phyloP scores from a whole-genome alignment of 2,113 vertebrate species.

The Odontesthes bonariensis region DNA sequence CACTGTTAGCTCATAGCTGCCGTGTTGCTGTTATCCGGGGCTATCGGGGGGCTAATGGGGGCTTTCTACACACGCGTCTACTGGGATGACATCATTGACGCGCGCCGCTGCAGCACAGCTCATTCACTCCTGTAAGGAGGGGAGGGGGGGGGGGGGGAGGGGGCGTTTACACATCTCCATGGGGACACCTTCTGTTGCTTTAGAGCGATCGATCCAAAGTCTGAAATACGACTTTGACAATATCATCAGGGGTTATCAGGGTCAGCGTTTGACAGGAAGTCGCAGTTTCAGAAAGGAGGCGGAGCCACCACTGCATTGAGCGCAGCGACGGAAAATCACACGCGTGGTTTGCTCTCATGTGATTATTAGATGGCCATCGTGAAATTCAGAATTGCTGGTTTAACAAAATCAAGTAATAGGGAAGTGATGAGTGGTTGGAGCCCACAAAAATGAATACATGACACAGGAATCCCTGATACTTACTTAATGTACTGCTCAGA shows the following conservation, averaged over 20 bases:
- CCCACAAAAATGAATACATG: neutral
- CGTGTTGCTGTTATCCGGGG: too few relatives aligned
- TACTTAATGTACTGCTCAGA: constrained; percentile 98
- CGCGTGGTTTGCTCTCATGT: neutral
- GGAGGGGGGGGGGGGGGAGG: too few relatives aligned
- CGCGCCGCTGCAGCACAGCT: too few relatives aligned
- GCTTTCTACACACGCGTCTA: too few relatives aligned
- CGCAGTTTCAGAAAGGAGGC: neutral
- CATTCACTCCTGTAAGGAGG: too few relatives aligned
- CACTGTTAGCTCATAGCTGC: too few relatives aligned
- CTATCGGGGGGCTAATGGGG: too few relatives aligned
- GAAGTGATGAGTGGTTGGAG: neutral
- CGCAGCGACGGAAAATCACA: neutral
- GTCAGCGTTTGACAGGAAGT: neutral
- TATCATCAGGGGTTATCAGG: neutral
- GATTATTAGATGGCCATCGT: neutral
- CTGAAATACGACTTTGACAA: neutral
- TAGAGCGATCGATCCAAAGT: neutral
- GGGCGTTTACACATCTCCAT: neutral
- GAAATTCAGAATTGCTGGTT: too few relatives aligned
- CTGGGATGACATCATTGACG: too few relatives aligned
- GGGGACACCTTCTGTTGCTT: neutral
- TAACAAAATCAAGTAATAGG: neutral
- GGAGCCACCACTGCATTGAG: neutral
- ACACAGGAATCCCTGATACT: constrained; percentile 42